Evolutionary conservation across 2,888 invertebrate genomes (phyloP), one percentile per base, ranked within the genome.

Genomic region (Dasysyrphus albostriatus): DNA sequence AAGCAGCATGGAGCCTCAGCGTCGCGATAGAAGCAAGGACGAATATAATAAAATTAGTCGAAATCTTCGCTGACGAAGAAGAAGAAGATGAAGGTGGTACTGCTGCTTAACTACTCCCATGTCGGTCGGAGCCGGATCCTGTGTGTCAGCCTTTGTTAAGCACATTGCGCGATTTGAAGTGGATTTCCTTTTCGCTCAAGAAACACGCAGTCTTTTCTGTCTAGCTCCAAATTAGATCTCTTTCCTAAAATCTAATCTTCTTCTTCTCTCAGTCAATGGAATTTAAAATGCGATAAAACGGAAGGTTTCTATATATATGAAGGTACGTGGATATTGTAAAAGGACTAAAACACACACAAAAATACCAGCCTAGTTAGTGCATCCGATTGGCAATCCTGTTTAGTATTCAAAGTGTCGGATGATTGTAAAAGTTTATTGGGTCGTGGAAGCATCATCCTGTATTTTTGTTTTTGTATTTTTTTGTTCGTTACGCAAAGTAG

Each of bases 401-500:
- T 82, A 78, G 85, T 78, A 85, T 85, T 85, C 82, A 82, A 85
- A 85, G 69, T 77, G 81, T 81, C 58, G 69, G 82, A 16, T 85
- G 85, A 82, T 85, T 82, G 81, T 85, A 82, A 82, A 81, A 85
- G 85, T 85, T 85, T 85, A 85, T 77, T 85, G 85, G 85, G 85
- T 82, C 77, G 76, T 73, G 73, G 80, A 54, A 39, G 73, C 72
- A 77, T 73, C 75, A 61, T 69, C 58, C 69, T 69, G 10, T 67
- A 61, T 67, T 47, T 76, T n/a, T 51, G 12, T 44, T 44, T 44
- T 44, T 39, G 39, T 39, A 37, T 69, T 5, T 32, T 5, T 67
- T 54, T 12, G 10, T 54, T 39, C 5, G 5, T 39, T n/a, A 7
- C n/a, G 12, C 14, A 16, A 32, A 65, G 65, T 51, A 51, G 49